These are phyloP conservation scores for Hyposoter didymator DNA, from an alignment of 2,888 invertebrate species.

Conservation along the genomic window DNA sequence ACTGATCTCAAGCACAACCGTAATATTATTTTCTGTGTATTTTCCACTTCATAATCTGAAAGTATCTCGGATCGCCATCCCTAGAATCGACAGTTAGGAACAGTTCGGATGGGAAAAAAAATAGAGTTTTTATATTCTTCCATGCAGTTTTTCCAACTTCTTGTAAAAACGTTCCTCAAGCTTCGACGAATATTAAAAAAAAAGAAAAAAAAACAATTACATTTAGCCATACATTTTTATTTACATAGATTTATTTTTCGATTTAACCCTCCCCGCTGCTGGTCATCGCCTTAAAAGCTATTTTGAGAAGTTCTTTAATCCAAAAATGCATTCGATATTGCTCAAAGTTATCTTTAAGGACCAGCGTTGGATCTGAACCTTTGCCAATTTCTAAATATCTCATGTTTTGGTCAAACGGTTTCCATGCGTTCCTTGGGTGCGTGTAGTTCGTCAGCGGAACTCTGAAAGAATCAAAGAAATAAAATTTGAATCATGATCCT, in stretches of 20 bases:
- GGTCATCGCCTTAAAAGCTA: slow-evolving; percentile 30
- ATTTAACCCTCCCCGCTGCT: background rate
- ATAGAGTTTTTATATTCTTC: no score
- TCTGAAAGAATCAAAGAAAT: slow-evolving; percentile 30
- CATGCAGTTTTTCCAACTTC: no score
- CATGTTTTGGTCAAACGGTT: slow-evolving; percentile 61
- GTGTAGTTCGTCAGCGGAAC: slow-evolving; percentile 57
- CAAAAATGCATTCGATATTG: slow-evolving; percentile 70
- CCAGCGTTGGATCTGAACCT: slow-evolving; percentile 37
- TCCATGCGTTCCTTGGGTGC: slow-evolving; percentile 61
- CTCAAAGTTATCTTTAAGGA: slow-evolving; percentile 32
- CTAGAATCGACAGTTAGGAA: no score
- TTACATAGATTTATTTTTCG: background rate
- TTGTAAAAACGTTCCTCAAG: no score
- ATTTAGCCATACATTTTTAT: background rate
- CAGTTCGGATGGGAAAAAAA: no score
- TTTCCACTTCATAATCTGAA: no score
- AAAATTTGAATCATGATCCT: background rate
- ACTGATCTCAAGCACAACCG: no score
- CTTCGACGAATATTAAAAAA: no score
- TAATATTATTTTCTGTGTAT: no score
- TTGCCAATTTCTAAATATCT: slow-evolving; percentile 71
- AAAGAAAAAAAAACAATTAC: no score
- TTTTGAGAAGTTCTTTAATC: slow-evolving; percentile 61
- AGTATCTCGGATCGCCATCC: no score